These are phyloP conservation scores for Psettodes erumei DNA, from an alignment of 2,113 vertebrate genomes.

Conservation along the genomic window DNA sequence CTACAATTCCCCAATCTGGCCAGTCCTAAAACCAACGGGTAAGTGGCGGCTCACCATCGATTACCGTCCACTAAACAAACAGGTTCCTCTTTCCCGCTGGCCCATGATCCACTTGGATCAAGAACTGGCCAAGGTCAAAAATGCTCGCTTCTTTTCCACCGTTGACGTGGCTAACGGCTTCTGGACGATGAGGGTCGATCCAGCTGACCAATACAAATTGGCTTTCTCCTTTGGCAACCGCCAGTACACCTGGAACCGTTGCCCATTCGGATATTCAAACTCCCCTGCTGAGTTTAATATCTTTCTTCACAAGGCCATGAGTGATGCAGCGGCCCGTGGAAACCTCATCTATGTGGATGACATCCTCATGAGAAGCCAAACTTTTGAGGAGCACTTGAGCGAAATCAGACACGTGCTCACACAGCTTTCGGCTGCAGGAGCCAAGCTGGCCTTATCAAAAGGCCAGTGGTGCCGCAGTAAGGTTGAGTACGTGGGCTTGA, in stretches of 20 bases:
- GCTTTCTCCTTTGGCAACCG: not conserved
- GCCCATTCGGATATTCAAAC: not conserved
- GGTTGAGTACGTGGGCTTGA: not conserved
- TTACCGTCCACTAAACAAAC: not conserved
- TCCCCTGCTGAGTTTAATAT: constrained; percentile 3
- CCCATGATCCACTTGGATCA: not conserved
- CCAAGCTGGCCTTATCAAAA: not conserved
- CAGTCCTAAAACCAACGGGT: not conserved
- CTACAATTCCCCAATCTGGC: not conserved
- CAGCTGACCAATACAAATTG: not conserved
- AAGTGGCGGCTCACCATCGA: not conserved
- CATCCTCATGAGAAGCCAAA: not conserved
- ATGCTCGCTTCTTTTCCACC: no score
- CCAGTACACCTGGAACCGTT: not conserved
- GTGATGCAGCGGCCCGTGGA: not conserved
- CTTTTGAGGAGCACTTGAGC: not conserved
- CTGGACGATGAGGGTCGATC: not conserved
- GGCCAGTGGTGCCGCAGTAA: not conserved
- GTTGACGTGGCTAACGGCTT: not conserved
- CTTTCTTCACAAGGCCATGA: not conserved
- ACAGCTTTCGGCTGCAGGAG: not conserved
- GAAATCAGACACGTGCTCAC: not conserved
- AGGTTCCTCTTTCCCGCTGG: not conserved
- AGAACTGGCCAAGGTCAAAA: not conserved
- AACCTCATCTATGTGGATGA: not conserved